Evolutionary conservation across 2,113 vertebrate genomes (phyloP).

Genomic region (Conger conger): DNA sequence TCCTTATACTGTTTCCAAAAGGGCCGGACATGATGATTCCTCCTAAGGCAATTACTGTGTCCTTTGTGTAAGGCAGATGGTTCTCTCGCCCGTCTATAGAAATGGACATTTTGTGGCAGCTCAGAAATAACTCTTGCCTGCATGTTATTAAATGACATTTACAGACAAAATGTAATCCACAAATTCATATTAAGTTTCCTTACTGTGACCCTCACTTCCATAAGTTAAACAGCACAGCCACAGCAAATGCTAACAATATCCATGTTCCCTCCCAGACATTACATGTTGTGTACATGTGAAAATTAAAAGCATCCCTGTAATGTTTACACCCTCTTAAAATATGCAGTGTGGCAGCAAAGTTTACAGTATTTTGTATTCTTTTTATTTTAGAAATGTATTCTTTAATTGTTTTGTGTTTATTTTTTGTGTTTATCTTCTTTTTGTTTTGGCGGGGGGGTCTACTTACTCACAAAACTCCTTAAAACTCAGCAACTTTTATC

Average conservation of each 20-base stretch:
- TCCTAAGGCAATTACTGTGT: constrained; percentile 15
- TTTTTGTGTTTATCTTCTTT: too few species aligned
- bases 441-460: not conserved
- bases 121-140: not conserved
- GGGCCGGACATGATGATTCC: constrained; percentile 3
- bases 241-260: not conserved
- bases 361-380: too few species aligned
- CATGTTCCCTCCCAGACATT: not conserved
- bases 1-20: not conserved
- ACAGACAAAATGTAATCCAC: not conserved
- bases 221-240: not conserved
- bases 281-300: not conserved
- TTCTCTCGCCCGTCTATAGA: not conserved
- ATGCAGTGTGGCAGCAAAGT: not conserved
- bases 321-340: constrained; percentile 5
- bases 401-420: too few species aligned
- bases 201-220: not conserved
- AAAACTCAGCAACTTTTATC: not conserved
- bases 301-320: not conserved
- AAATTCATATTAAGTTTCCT: not conserved
- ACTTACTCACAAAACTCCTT: not conserved
- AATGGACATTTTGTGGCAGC: constrained; percentile 2
- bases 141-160: constrained; percentile 11
- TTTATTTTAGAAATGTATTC: too few species aligned
- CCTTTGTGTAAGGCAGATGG: constrained; percentile 10